Evolutionary conservation across 2,888 invertebrate species (phyloP).

Genomic region (Syrista parreyssii): DNA sequence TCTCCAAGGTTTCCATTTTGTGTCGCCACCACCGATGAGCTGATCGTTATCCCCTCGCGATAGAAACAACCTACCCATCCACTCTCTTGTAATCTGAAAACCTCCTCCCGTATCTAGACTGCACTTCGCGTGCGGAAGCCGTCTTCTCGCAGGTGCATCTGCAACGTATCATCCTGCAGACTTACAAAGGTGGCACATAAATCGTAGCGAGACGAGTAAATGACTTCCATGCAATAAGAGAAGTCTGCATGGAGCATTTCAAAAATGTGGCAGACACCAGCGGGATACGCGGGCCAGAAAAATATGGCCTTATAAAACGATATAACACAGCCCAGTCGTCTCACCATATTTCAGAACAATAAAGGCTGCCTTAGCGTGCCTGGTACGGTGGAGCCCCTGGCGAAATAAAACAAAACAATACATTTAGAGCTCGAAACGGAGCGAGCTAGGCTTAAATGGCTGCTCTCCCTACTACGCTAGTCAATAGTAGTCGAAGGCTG

Average conservation of each 20-base stretch:
- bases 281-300: neutral
- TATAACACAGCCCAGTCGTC: slow-evolving; percentile 4
- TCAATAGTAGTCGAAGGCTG: slow-evolving; percentile 39
- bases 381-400: slow-evolving; percentile 46
- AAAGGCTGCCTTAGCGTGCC: slow-evolving; percentile 42
- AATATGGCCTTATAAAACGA: slow-evolving; percentile 18
- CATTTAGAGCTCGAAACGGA: slow-evolving; percentile 40
- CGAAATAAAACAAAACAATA: slow-evolving; percentile 58
- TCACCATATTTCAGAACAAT: slow-evolving; percentile 48
- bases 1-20: slow-evolving; percentile 46
- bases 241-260: neutral
- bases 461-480: slow-evolving; percentile 12
- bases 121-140: neutral
- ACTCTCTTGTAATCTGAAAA: neutral
- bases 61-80: neutral
- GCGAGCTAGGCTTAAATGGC: slow-evolving; percentile 34
- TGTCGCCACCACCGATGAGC: slow-evolving; percentile 20
- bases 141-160: neutral
- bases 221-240: neutral
- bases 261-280: neutral
- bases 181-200: neutral
- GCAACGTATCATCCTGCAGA: neutral
- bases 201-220: neutral
- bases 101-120: neutral
- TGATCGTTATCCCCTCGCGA: neutral